phyloP scores from a whole-genome alignment of 2,797 vertebrate species.

The Cygnus olor region DNA sequence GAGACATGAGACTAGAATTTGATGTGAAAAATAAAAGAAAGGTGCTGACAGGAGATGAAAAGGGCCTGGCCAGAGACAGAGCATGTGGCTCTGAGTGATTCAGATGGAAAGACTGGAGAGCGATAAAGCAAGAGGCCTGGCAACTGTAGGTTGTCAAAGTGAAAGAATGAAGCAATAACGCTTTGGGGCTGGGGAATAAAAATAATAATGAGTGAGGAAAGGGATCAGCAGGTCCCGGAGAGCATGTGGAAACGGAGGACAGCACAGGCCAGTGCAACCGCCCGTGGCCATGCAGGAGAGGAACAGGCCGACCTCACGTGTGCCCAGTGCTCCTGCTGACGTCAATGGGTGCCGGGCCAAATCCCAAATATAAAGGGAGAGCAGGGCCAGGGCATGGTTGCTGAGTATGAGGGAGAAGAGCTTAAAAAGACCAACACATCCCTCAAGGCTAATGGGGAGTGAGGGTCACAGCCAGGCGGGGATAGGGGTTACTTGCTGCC shows the following conservation, averaged over 20 bases:
- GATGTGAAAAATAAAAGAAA: background rate
- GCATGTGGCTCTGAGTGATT: background rate
- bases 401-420: background rate
- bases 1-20: background rate
- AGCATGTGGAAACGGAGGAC: background rate
- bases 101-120: background rate
- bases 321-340: background rate
- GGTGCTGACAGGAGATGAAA: background rate
- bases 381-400: background rate
- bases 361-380: background rate
- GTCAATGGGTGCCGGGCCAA: background rate
- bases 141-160: background rate
- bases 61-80: rapidly evolving
- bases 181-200: background rate
- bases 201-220: background rate
- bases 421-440: rapidly evolving
- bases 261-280: rapidly evolving
- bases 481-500: background rate
- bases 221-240: background rate
- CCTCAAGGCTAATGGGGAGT: background rate
- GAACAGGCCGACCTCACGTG: background rate
- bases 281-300: rapidly evolving
- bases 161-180: background rate
- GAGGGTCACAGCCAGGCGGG: background rate
- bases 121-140: background rate